Base-by-base conservation (phyloP, 2,888 invertebrate genomes). In the Strigamia transsilvanica region DNA sequence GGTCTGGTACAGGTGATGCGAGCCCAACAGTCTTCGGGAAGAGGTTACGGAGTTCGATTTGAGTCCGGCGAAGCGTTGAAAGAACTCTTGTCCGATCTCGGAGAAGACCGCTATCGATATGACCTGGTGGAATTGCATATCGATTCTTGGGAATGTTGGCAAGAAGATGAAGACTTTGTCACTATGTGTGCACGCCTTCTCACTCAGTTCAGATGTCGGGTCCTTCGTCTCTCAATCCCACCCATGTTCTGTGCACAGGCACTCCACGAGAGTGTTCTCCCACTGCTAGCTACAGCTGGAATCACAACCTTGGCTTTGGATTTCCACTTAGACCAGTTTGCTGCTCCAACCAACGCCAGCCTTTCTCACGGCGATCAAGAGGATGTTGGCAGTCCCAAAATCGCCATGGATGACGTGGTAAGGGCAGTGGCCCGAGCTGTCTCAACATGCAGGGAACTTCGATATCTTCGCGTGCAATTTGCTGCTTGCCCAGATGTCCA, bases 201-300 rank as follows among this genome's bases (percentile, higher is more conserved):
- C 9, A 38, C 51, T 38, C 80, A 80, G 32, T 80, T 80, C 32
- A 46, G 80, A 27, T 80, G 80, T 38, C 80, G 80, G 15, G 80
- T 80, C 32, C 80, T 80, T 56, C 80, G 80, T 51, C 80, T 80
- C 61, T 80, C 80, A 23, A 80, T 80, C 51, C 80, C 80, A 27
- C 80, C 80, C 56, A 80, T 80, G 80, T 80, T 80, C 27, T 80
- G 80, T 56, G 61, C 51, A 27, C 80, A 80, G 18, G 80, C 80
- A 23, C 56, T 80, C 15, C 80, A 80, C 23, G 80, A 80, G 23
- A 80, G 61, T 56, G 80, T 80, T 12, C 61, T 80, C 12, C 80
- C 80, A 21, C n/a, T 80, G 27, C 15, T 80, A 32, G 80, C 51
- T 18, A 32, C 32, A 10, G 80, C 80, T 32, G 80, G 80, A 18